These are phyloP conservation scores for Nothocercus julius DNA, from an alignment of 2,113 vertebrate genomes.

Conservation along the genomic window DNA sequence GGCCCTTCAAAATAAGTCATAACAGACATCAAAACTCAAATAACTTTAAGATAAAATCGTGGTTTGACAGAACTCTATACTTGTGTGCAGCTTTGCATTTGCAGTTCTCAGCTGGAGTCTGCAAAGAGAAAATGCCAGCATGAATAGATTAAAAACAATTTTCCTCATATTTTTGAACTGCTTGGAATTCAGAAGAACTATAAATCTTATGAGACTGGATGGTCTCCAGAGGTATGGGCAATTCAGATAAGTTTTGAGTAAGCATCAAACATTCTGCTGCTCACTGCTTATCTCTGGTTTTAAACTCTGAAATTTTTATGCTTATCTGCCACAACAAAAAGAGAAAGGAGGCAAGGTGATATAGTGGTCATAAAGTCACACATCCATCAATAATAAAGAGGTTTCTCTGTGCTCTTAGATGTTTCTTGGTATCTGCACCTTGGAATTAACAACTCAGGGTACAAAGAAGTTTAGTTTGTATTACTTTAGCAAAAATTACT, in stretches of 20 bases:
- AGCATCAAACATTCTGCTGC: background rate
- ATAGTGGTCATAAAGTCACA: background rate
- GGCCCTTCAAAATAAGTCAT: background rate
- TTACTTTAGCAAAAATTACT: background rate
- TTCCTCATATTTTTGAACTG: background rate
- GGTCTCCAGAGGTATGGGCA: background rate
- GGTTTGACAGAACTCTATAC: background rate
- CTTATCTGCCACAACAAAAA: constrained; percentile 23
- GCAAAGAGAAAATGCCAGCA: background rate
- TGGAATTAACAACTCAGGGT: background rate
- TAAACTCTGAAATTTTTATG: constrained; percentile 13
- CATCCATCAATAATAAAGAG: background rate
- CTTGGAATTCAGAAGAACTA: background rate
- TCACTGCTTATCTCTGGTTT: constrained; percentile 14
- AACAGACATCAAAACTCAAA: background rate
- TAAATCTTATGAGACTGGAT: background rate
- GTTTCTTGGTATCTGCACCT: background rate
- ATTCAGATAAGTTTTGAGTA: constrained; percentile 49
- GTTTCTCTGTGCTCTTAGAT: background rate
- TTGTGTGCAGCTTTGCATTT: background rate
- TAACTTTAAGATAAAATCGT: background rate
- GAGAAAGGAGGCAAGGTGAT: background rate
- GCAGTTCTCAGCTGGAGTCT: background rate
- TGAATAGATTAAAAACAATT: background rate
- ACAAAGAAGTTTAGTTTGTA: background rate